phyloP scores from a whole-genome alignment of 92 coral and sea anemone genomes.

The Parazoanthus swiftii region DNA sequence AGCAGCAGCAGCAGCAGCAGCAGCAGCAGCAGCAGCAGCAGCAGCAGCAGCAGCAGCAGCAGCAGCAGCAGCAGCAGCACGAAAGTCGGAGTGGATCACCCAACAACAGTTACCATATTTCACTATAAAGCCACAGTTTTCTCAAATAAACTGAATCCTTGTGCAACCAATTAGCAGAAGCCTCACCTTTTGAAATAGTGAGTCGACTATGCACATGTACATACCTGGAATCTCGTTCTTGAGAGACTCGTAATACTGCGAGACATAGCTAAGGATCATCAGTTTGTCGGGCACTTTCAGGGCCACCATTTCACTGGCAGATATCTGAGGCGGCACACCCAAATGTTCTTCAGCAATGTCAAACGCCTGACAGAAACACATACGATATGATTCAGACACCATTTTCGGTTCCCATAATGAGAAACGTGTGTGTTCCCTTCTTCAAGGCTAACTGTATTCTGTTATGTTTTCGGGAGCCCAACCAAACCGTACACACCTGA shows the following conservation, averaged over 20 bases:
- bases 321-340: conserved; percentile 95
- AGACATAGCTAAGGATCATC: conserved; percentile 86
- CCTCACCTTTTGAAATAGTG: not conserved
- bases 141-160: no score
- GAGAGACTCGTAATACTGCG: conserved; percentile 91
- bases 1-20: no score
- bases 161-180: not conserved
- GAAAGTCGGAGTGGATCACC: no score
- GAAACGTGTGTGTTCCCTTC: not conserved
- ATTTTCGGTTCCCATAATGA: not conserved
- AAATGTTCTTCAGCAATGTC: conserved; percentile 92
- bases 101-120: no score
- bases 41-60: no score
- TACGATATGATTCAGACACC: not conserved
- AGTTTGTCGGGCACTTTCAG: conserved; percentile 74
- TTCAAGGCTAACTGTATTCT: not conserved
- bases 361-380: conserved; percentile 69
- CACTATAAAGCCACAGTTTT: no score
- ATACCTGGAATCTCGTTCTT: conserved; percentile 86
- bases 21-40: no score
- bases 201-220: not conserved
- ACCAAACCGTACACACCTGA: not conserved
- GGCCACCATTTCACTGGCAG: conserved; percentile 89
- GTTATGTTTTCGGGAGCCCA: not conserved
- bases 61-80: no score